Evolutionary conservation across 35 echinoderm and acorn worm species (phyloP), one percentile per base, ranked within the genome.

Genomic region (Amphiura filiformis): DNA sequence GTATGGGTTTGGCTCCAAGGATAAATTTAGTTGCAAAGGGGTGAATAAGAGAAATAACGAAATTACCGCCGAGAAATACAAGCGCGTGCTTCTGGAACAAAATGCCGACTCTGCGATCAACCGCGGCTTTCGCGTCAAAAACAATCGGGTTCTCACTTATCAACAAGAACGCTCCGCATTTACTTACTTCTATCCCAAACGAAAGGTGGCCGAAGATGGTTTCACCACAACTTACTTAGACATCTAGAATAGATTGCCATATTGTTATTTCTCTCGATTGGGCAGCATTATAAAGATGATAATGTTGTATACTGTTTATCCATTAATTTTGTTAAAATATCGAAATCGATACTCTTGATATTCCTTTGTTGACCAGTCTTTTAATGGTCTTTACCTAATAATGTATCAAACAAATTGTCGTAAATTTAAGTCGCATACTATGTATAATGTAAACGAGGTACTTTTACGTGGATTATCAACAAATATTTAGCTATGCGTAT

Each of bases 21-120:
- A 44, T 37, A 88, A 81, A 44, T 42, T 79, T 35, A 88, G 86
- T 81, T 81, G 75, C 76, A 88, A 88, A 79, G 86, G 86, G 20
- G 40, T 33, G 0, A 88, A 88, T 75, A 88, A 80, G 36, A 78
- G 34, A 1, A 32, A 42, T 30, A 32, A 49, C 52, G 65, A 76
- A 12, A 56, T 87, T 23, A 88, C 75, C 13, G 3, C 12, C 13
- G 39, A 78, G 38, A 78, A 79, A 35, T 88, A 70, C 61, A 33
- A 37, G 28, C 28, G 39, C 28, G 76, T 88, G 22, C 32, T 88
- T 18, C 1, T 37, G 34, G 1, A 35, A 1, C 33, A 38, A 76
- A 37, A 9, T 3, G 26, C 86, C 34, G 76, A 34, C 12, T 52
- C 47, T 13, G 75, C 75, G 4, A 36, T 37, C 34, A 88, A 88